Conservation (phyloP, 2,888 invertebrate species). For the Drosophila mayaguana region DNA sequence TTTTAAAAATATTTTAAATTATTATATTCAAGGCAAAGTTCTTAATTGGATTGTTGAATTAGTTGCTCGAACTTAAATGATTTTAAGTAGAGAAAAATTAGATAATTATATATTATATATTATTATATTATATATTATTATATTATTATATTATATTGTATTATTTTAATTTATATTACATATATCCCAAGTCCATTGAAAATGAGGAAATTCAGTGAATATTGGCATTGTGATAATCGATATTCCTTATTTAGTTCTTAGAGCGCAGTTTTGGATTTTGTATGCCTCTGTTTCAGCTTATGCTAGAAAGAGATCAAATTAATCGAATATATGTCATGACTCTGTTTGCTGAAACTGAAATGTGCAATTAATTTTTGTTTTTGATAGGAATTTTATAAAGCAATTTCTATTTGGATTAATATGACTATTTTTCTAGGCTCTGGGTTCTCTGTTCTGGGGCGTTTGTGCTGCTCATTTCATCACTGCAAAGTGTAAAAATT, state of each 20-base stretch:
- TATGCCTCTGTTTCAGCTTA: not conserved
- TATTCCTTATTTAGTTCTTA: not conserved
- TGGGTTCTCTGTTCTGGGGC: not conserved
- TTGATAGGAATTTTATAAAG: not conserved
- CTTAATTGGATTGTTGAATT: not conserved
- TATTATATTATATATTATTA: too few relatives aligned
- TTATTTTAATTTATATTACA: too few relatives aligned
- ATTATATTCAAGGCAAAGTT: too few relatives aligned
- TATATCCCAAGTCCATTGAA: not conserved
- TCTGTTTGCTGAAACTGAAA: not conserved
- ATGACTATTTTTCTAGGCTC: not conserved
- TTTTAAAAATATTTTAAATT: too few relatives aligned
- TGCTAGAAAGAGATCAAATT: too few relatives aligned
- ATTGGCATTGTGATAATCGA: not conserved
- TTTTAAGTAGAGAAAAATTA: not conserved
- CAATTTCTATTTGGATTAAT: not conserved
- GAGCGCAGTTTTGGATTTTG: too few relatives aligned
- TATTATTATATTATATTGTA: too few relatives aligned
- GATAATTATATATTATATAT: not conserved
- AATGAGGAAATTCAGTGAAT: not conserved
- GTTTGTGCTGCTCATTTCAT: not conserved
- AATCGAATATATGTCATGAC: not conserved
- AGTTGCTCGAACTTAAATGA: not conserved
- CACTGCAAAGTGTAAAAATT: conserved; percentile 1
- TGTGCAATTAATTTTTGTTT: conserved; percentile 8